Evolutionary conservation across 2,888 invertebrate genomes (phyloP).

Genomic region (Stenoptilia bipunctidactyla): DNA sequence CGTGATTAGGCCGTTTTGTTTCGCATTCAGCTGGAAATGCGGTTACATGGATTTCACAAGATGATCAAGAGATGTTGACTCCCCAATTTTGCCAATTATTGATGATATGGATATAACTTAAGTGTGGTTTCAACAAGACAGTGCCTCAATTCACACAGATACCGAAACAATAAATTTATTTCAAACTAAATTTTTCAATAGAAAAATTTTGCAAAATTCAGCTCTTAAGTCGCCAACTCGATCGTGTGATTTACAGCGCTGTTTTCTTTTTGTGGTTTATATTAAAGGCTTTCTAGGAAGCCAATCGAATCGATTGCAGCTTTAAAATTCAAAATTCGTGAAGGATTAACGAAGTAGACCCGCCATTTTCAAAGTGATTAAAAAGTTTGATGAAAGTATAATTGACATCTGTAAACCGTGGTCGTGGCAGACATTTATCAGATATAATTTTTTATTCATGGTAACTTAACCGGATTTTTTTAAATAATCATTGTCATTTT

Average conservation of each 20-base stretch:
- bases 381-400: no score
- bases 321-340: no score
- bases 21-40: constrained; percentile 8
- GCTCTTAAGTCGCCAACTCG: constrained; percentile 4
- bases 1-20: constrained; percentile 9
- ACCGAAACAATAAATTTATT: constrained; percentile 2
- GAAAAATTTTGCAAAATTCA: constrained; percentile 5
- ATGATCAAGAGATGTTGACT: constrained; percentile 1
- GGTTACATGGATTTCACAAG: background rate
- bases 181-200: constrained; percentile 3
- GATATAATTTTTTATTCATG: no score
- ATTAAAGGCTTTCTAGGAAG: constrained; percentile 1
- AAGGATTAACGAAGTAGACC: no score
- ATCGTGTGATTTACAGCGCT: constrained; percentile 4
- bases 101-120: constrained; percentile 4
- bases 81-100: constrained; percentile 4
- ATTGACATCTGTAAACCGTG: background rate
- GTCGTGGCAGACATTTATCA: no score
- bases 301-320: background rate
- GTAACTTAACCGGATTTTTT: no score
- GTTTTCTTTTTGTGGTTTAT: constrained; percentile 2
- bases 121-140: constrained; percentile 5
- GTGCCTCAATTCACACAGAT: constrained; percentile 4
- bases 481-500: no score
- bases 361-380: no score